Evolutionary conservation across 30 jellyfish, hydroid and myxozoan genomes (phyloP), one percentile per base, ranked within the genome.

Genomic region (Turritopsis dohrnii): DNA sequence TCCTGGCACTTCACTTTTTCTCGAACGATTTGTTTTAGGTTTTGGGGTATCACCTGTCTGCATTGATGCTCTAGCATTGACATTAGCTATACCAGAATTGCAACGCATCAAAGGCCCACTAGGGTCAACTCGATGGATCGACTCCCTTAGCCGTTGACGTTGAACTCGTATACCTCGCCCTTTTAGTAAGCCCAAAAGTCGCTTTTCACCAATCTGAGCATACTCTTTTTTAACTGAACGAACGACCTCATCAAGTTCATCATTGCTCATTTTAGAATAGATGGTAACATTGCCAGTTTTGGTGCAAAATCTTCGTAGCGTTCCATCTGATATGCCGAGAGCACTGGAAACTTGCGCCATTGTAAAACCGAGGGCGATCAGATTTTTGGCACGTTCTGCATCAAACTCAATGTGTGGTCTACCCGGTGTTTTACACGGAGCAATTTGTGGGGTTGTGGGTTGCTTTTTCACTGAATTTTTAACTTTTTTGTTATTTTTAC

Each of bases 111-210:
- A 21, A 26, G 89, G 89, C 52, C 89, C 89, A 24, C 28, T 28
- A 1, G 89, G 89, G 76, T 82, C 89, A 82, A 82, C 89, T 71
- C 89, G 75, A 31, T 82, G 89, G 22, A 82, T 82, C n/a, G 83
- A 65, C 28, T 71, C 85, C 24, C 89, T 66, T 29, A 82, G 31
- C 27, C 89, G 69, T 17, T 66, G 41, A 20, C 89, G 25, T 69
- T 82, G 89, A 21, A 82, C 83, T 31, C 83, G 53, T 21, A 82
- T 66, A n/a, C 89, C 89, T 24, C 76, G 75, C 20, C 89, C 76
- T 82, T 52, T 66, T 66, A 82, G 74, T 82, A 82, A 31, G 23
- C 83, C 89, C 31, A 82, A 69, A 28, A 82, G 71, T 28, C 89
- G 29, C 66, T 82, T 82, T 73, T 82, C 89, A 24, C 89, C 89